Conservation (phyloP, 2,888 invertebrate genomes). For the Xanthia togata region DNA sequence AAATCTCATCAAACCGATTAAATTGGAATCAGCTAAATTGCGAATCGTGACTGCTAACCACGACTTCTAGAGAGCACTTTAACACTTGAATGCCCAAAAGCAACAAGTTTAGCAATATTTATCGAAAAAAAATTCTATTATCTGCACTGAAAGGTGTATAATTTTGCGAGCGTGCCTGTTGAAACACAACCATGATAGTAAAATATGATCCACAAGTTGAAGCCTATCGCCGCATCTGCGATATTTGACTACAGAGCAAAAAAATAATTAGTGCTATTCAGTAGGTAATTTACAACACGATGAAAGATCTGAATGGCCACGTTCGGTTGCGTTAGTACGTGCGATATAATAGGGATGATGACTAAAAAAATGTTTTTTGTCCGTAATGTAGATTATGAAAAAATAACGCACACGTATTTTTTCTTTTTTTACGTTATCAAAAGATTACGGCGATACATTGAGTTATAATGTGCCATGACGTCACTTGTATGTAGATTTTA, state of each 20-base stretch:
- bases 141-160: conserved; percentile 49
- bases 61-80: conserved; percentile 39
- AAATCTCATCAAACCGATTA: conserved; percentile 17
- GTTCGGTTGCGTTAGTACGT: conserved; percentile 48
- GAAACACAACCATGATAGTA: conserved; percentile 35
- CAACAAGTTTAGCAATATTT: conserved; percentile 12
- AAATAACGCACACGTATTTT: too few species aligned
- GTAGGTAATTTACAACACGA: conserved; percentile 52
- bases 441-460: too few species aligned
- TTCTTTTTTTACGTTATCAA: too few species aligned
- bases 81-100: conserved; percentile 20
- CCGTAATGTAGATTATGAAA: too few species aligned
- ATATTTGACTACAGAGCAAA: conserved; percentile 49
- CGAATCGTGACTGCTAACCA: conserved; percentile 54
- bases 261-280: conserved; percentile 52
- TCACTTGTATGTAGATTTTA: too few species aligned
- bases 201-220: conserved; percentile 55
- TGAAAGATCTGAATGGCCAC: conserved; percentile 48
- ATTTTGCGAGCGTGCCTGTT: conserved; percentile 44
- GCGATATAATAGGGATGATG: too few species aligned
- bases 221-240: conserved; percentile 45
- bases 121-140: conserved; percentile 30
- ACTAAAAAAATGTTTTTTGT: too few species aligned
- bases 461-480: too few species aligned
- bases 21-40: conserved; percentile 11